A percentile compares a stretch with the other conserved stretches of the same genome.
These are phyloP conservation scores for Scaptomyza polygonia DNA, from an alignment of 2,888 invertebrate species.

Conservation along the genomic window DNA sequence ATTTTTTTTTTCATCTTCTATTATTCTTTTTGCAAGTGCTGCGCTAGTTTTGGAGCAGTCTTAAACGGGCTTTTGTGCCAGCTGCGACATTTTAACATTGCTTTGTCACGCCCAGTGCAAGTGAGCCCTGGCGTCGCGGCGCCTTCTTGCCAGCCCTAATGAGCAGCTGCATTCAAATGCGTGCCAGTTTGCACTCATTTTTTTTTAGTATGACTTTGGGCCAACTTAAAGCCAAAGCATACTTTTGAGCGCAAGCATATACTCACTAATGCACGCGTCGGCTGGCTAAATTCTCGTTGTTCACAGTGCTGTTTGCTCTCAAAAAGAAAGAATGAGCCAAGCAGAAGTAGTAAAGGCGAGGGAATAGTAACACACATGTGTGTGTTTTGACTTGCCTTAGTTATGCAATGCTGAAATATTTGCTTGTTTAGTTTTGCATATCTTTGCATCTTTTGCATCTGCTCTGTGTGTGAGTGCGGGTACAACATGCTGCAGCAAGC, in stretches of 20 bases:
- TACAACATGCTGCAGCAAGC: constrained; percentile 19
- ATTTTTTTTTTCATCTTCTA: not conserved
- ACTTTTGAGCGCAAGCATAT: constrained; percentile 26
- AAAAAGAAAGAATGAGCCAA: not conserved
- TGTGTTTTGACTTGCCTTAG: constrained; percentile 47
- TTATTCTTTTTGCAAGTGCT: constrained; percentile 34
- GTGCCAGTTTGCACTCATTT: constrained; percentile 44
- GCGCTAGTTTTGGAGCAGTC: constrained; percentile 49
- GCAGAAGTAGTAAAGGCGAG: not conserved
- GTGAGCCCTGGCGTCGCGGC: not conserved
- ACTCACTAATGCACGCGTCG: constrained; percentile 58
- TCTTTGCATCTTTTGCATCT: constrained; percentile 71
- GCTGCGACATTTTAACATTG: constrained; percentile 50
- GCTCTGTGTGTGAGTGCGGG: constrained; percentile 30
- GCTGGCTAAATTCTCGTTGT: constrained; percentile 34
- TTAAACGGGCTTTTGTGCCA: constrained; percentile 59
- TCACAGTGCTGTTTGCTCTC: constrained; percentile 47
- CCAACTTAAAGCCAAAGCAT: constrained; percentile 58
- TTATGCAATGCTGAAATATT: constrained; percentile 76
- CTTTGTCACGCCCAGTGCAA: constrained; percentile 48
- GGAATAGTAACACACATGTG: constrained; percentile 3
- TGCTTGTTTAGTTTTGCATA: constrained; percentile 79
- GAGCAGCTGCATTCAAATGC: constrained; percentile 66
- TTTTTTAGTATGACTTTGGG: constrained; percentile 25
- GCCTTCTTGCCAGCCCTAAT: constrained; percentile 44